Base-by-base conservation (phyloP, 2,797 vertebrate genomes). In the Avahi laniger region DNA sequence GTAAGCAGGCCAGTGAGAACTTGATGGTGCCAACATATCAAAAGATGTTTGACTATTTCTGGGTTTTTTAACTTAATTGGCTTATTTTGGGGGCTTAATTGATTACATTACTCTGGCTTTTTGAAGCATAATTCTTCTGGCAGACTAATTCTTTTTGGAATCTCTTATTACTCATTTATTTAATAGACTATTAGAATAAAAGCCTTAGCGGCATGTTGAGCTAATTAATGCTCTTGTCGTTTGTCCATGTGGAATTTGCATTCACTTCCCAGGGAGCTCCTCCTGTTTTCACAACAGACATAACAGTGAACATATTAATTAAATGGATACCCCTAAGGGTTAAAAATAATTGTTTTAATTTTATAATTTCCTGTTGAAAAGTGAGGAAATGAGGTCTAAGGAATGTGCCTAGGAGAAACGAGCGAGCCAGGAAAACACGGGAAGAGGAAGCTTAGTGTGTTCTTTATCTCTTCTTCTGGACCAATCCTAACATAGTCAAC, bases 101-200 rank as follows among this genome's bases (percentile, higher is more conserved):
- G 48, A 81, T 72, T 72, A 79, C n/a, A 35, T 30, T 79, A 22
- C 7, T 73, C 89, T 84, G 43, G 33, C 43, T 92, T 94, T 93
- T 81, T 88, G 65, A 89, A 92, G n/a, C 24, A 82, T n/a, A 91
- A 5, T 76, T 93, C 22, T 73, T 69, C 10, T 75, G 63, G 33
- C 28, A 76, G 67, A 67, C 38, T 26, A 41, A 78, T 46, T 73
- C 22, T 91, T 94, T 82, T 43, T 50, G 67, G 30, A 92, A 61
- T n/a, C 69, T 84, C n/a, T 78, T 70, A 4, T 76, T 93, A 33
- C 24, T 92, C 24, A 67, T 89, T 92, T 92, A 79, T 90, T 91
- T 94, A 92, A 28, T 35, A 81, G 73, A 52, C 20, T n/a, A 4
- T 87, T 69, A 59, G 57, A 87, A 84, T 63, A 26, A 65, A 65